Conservation (phyloP, 2,888 invertebrate species). For the Hypomecis punctinalis region DNA sequence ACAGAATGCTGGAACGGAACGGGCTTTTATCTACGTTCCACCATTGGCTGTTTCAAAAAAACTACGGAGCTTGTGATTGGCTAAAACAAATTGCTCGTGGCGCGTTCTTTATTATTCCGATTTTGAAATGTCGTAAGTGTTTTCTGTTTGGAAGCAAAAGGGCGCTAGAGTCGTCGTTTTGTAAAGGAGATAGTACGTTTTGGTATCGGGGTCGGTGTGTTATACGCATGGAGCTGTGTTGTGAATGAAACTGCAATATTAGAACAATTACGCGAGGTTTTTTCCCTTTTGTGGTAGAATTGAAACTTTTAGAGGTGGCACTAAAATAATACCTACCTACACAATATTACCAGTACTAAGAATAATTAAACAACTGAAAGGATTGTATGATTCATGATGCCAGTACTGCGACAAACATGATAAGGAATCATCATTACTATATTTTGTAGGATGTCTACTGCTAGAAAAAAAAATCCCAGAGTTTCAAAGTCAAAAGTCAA, state of each 20-base stretch:
- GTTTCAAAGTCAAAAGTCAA: too few species aligned
- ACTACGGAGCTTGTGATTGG: conserved; percentile 81
- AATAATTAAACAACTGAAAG: too few species aligned
- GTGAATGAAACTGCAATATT: conserved; percentile 67
- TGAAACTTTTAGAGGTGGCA: conserved; percentile 44
- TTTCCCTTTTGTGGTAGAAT: conserved; percentile 53
- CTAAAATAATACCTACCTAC: neutral
- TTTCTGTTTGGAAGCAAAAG: conserved; percentile 44
- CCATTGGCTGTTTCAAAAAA: conserved; percentile 83
- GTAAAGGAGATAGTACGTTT: conserved; percentile 45
- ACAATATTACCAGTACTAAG: too few species aligned
- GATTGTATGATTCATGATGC: too few species aligned
- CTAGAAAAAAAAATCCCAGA: too few species aligned
- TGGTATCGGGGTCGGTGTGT: conserved; percentile 32
- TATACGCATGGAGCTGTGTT: conserved; percentile 45
- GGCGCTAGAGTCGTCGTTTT: conserved; percentile 48
- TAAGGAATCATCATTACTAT: too few species aligned
- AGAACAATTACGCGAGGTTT: conserved; percentile 70
- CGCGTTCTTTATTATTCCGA: conserved; percentile 70
- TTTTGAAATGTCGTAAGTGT: conserved; percentile 67
- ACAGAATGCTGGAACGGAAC: conserved; percentile 64
- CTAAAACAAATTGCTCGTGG: conserved; percentile 83
- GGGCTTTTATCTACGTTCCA: conserved; percentile 77
- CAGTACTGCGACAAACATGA: too few species aligned
- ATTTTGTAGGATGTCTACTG: too few species aligned